Base-by-base conservation (phyloP, 2,797 vertebrate species). In the Myripristis jacobus region DNA sequence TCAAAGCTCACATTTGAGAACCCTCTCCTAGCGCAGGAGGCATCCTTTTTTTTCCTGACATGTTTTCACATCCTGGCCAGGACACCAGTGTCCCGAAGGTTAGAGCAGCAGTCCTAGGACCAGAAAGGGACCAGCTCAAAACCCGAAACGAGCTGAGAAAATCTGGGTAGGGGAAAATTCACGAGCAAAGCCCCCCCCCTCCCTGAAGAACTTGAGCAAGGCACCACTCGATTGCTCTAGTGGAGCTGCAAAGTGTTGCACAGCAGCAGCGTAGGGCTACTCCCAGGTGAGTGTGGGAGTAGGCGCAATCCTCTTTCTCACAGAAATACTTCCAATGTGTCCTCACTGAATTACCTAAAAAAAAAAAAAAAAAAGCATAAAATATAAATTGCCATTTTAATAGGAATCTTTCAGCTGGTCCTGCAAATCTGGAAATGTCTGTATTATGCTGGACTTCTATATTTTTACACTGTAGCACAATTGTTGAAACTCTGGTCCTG, bases 1-100 rank as follows among this genome's bases (percentile, higher is more conserved):
- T 85, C 76, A 77, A 73, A 80, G 75, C 59, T 73, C 72, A 78
- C 81, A 83, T 80, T 82, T 66, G 80, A 76, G 55, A 85, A 59
- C 47, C 18, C 41, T 68, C n/a, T 6, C 53, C n/a, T 36, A 68
- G 75, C 55, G 27, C 29, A 73, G 64, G 61, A 19, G 29, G 10
- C 24, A 27, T 57, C 41, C n/a, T 38, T 56, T 56, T 57, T 22
- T 29, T 29, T 29, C 6, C 47, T 51, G 21, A 16, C 68, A 75
- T 62, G 46, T 60, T 77, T 77, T 77, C 52, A 67, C n/a, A 67
- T 70, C 36, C 38, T 34, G 12, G 27, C 27, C 6, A 6, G 15
- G 22, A 50, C 46, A 52, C n/a, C 21, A 34, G 67, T 71, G 50
- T 77, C 74, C 62, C 67, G 52, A 75, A 73, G 60, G 72, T 73